phyloP scores from a whole-genome alignment of 2,797 vertebrate genomes.

The Aldrovandia affinis region DNA sequence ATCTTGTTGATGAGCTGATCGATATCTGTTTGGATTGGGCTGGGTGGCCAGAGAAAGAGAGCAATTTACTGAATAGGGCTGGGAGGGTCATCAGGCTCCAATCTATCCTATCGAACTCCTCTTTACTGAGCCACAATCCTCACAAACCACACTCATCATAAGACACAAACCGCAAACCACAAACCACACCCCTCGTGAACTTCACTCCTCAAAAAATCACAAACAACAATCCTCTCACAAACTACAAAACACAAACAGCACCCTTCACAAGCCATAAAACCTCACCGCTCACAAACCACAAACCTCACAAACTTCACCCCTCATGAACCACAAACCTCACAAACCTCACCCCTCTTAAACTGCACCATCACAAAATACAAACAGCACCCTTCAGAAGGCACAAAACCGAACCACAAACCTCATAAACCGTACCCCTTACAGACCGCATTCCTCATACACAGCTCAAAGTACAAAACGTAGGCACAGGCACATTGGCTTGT shows the following conservation, averaged over 20 bases:
- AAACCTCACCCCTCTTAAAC: neutral
- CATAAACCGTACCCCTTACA: neutral
- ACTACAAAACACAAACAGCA: neutral
- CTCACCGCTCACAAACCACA: neutral
- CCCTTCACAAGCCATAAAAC: neutral
- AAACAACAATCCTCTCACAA: neutral
- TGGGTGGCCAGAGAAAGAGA: neutral
- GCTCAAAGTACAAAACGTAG: neutral
- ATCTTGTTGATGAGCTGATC: constrained; percentile 13
- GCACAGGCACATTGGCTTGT: neutral
- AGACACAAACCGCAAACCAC: neutral
- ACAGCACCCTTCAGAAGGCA: neutral
- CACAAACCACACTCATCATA: neutral
- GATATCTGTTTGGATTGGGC: neutral
- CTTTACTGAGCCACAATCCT: neutral
- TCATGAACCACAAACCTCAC: neutral
- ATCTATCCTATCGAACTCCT: neutral
- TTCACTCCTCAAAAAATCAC: neutral
- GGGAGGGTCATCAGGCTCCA: neutral
- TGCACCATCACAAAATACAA: neutral
- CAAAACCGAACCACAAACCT: neutral
- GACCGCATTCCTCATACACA: neutral
- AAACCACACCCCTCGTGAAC: neutral
- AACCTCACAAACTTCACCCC: too few species aligned
- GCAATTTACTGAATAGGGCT: neutral